Evolutionary conservation across 1,140 invertebrate species (phyloP), one percentile per base, ranked within the genome.

Genomic region (Drosophila fuyamai): DNA sequence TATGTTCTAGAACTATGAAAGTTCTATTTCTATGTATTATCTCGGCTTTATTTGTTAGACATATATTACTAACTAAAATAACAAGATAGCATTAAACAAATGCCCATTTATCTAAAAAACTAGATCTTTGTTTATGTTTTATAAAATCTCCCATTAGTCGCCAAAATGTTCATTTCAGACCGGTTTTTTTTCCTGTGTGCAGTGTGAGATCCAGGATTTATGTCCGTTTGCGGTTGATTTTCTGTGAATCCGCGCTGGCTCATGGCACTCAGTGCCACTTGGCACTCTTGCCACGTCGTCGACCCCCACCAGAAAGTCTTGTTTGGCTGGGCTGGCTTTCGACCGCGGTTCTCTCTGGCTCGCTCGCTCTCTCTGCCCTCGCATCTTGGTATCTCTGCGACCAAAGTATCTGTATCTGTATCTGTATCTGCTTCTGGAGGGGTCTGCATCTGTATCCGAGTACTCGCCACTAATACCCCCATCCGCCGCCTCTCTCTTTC

Each of bases 401-500:
- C 46, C 32, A 16, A 48, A 38, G 32, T 56, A 61, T 57, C 59
- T 61, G 66, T 51, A 73, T 58, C 32, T 72, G 23, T 68, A 46
- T 58, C 29, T 63, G 23, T 47, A 27, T 48, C 23, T 48, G 46
- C 9, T 27, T 3, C 13, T 48, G 46, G 23, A 4, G 14, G 43
- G 43, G 40, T 23, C 14, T 67, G 66, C 50, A 76, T 65, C 38
- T 75, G 40, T 62, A 38, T 44, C n/a, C 54, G 18, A 32, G 44
- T 40, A 38, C 29, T 32, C 29, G 29, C 60, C 18, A 66, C 65
- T 68, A 66, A 68, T 81, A 43, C 61, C 73, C 73, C 61, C 47
- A 23, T 70, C 44, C 70, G 12, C 36, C 70, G 47, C 76, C 9
- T n/a, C 48, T 76, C 75, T 76, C 79, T 92, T 93, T 29, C 93